These are phyloP conservation scores for Drosophila picticornis DNA, from an alignment of 2,888 invertebrate genomes.

Conservation along the genomic window DNA sequence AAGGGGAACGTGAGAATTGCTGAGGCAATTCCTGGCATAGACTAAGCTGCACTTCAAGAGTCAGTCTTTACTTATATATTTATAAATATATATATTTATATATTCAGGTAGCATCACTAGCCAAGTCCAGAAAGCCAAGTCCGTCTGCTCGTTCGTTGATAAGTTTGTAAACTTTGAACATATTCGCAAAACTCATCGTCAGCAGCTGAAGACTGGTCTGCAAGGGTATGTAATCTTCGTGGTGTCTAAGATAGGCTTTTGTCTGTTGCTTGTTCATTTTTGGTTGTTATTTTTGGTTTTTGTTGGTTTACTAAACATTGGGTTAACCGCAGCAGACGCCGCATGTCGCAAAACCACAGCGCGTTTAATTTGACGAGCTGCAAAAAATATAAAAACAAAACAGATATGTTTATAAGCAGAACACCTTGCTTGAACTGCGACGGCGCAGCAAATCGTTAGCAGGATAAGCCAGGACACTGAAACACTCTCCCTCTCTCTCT, in stretches of 20 bases:
- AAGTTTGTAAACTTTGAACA: not conserved
- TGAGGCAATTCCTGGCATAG: not conserved
- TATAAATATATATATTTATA: not conserved
- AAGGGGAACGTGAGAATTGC: conserved; percentile 71
- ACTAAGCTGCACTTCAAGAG: not conserved
- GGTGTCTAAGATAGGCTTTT: too few relatives aligned
- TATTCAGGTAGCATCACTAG: not conserved
- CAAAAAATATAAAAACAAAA: conserved; percentile 13
- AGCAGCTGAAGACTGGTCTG: not conserved
- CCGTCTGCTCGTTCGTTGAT: not conserved
- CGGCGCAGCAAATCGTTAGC: conserved; percentile 41
- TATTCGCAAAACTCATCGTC: not conserved
- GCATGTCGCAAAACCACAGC: conserved; percentile 79
- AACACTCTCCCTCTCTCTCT: not conserved
- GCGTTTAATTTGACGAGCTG: conserved; percentile 76
- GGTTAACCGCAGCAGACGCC: conserved; percentile 75
- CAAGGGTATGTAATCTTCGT: not conserved
- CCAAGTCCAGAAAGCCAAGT: not conserved
- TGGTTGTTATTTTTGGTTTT: not conserved
- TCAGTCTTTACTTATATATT: not conserved
- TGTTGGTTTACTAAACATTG: conserved; percentile 48
- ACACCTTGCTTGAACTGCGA: conserved; percentile 62
- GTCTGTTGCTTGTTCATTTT: not conserved
- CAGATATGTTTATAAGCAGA: conserved; percentile 20
- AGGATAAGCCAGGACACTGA: conserved; percentile 20